phyloP scores from a whole-genome alignment of 2,113 vertebrate species.

The Astatotilapia flaviijosephi region DNA sequence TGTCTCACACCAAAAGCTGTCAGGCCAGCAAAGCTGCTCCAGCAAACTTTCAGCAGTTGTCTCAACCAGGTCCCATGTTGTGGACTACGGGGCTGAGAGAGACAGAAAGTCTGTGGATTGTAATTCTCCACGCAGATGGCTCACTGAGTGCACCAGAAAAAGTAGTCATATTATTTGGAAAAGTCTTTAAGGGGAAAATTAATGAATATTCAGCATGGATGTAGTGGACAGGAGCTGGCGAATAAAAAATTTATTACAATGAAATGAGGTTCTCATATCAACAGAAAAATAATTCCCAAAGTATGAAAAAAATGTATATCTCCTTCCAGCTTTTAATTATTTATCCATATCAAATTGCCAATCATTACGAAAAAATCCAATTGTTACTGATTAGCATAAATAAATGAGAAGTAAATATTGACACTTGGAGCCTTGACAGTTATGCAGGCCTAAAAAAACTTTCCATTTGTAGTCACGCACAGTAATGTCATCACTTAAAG shows the following conservation, averaged over 20 bases:
- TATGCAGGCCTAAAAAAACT: conserved; percentile 6
- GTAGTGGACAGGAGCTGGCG: conserved; percentile 13
- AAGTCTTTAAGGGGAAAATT: conserved; percentile 40
- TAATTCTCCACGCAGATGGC: conserved; percentile 24
- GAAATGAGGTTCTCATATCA: conserved; percentile 32
- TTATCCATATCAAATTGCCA: conserved; percentile 23
- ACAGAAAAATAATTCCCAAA: conserved; percentile 13
- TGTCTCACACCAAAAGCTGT: conserved; percentile 53
- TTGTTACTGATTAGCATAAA: conserved; percentile 65
- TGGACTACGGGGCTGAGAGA: conserved; percentile 27
- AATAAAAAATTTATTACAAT: conserved; percentile 15
- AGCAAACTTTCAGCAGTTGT: conserved; percentile 50
- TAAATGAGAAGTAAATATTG: conserved; percentile 60
- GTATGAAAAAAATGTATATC: conserved; percentile 6
- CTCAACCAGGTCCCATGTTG: conserved; percentile 28
- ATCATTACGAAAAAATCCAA: not conserved
- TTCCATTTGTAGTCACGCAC: conserved; percentile 57
- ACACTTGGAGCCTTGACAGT: conserved; percentile 17
- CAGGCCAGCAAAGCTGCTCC: conserved; percentile 36
- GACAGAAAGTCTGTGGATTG: conserved; percentile 51
- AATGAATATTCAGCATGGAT: conserved; percentile 36
- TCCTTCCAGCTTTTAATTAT: conserved; percentile 44
- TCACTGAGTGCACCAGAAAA: conserved; percentile 24
- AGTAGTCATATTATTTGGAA: conserved; percentile 47
- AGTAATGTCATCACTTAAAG: conserved; percentile 37